Evolutionary conservation across 2,113 vertebrate genomes (phyloP).

Genomic region (Phalacrocorax pelagicus): DNA sequence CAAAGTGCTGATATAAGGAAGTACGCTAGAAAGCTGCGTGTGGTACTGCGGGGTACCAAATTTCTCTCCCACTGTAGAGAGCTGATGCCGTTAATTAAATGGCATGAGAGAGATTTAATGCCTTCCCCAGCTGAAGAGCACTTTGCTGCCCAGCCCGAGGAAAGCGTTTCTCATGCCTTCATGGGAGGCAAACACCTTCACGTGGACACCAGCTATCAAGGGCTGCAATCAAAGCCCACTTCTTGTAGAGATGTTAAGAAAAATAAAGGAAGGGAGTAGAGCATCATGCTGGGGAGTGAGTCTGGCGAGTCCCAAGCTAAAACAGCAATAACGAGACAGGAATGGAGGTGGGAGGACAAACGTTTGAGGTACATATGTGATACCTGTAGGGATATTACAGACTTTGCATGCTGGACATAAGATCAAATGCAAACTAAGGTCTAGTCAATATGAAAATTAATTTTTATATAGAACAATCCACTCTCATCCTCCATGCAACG

Average conservation of each 20-base stretch:
- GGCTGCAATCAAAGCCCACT: not conserved
- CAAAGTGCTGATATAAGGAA: not conserved
- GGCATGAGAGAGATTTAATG: not conserved
- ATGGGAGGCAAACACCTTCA: not conserved
- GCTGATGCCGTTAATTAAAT: not conserved
- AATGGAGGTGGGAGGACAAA: not conserved
- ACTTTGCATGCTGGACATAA: not conserved
- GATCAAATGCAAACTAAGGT: not conserved
- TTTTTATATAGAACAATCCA: not conserved
- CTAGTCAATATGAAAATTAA: not conserved
- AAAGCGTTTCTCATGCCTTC: not conserved
- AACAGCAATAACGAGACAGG: not conserved
- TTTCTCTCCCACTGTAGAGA: not conserved
- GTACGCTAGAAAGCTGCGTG: rapidly evolving
- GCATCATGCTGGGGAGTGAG: not conserved
- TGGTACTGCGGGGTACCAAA: not conserved
- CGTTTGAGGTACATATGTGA: not conserved
- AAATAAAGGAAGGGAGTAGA: not conserved
- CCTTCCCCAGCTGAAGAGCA: not conserved
- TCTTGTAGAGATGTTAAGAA: not conserved
- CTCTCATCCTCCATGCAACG: not conserved
- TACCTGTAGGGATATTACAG: not conserved
- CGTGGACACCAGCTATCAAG: not conserved
- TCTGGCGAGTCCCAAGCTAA: not conserved
- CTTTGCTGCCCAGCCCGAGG: not conserved